These are phyloP conservation scores for Leptonema lineaticorne DNA, from an alignment of 1,140 invertebrate genomes.

Conservation along the genomic window DNA sequence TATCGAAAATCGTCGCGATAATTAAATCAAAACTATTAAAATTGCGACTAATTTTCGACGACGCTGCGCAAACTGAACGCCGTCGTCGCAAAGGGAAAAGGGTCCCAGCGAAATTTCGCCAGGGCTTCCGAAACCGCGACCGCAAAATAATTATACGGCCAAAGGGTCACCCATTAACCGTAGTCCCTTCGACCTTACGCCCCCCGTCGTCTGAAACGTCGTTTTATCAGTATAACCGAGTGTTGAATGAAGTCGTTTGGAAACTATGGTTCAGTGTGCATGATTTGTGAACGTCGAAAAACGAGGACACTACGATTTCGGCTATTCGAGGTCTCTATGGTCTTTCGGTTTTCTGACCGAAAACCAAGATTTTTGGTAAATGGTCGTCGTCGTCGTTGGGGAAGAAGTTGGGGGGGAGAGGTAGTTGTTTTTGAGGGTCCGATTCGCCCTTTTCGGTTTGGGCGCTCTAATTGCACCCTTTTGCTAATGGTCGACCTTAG, in stretches of 20 bases:
- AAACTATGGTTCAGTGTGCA: conserved; percentile 25
- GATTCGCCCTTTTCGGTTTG: neutral
- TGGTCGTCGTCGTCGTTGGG: too few species aligned
- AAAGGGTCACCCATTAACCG: neutral
- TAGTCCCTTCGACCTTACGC: neutral
- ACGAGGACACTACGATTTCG: conserved; percentile 4
- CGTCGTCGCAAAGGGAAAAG: neutral
- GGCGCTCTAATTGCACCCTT: conserved; percentile 20
- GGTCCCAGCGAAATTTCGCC: neutral
- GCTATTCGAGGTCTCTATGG: too few species aligned
- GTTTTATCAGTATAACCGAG: conserved; percentile 25
- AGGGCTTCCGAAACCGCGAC: conserved; percentile 6
- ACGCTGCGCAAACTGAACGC: neutral
- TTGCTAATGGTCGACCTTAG: conserved; percentile 15
- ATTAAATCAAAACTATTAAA: too few species aligned
- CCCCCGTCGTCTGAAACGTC: neutral
- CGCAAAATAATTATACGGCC: conserved; percentile 24
- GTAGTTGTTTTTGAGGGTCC: too few species aligned
- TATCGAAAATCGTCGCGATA: too few species aligned
- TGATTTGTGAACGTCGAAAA: conserved; percentile 6
- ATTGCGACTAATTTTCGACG: too few species aligned
- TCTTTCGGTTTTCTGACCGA: too few species aligned
- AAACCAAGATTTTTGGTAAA: too few species aligned
- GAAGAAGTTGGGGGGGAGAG: neutral
- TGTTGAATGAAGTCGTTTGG: conserved; percentile 29